Conservation (phyloP, 1,140 invertebrate species). For the Cylas formicarius region DNA sequence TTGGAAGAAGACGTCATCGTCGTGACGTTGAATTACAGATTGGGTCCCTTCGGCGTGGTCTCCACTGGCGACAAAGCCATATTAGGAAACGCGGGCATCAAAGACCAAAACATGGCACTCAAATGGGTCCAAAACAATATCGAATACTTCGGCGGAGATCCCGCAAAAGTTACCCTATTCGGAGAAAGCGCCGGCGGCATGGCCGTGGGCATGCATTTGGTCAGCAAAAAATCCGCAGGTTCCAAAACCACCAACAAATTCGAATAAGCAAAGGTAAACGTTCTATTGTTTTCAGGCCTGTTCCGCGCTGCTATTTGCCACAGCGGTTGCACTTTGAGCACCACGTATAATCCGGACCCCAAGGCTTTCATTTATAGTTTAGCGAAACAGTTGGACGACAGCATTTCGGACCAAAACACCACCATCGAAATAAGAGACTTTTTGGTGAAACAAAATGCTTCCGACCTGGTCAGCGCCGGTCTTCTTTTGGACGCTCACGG, state of each 20-base stretch:
- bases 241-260: constrained; percentile 15
- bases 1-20: constrained; percentile 54
- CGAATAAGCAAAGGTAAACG: constrained; percentile 8
- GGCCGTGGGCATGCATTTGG: too few relatives aligned
- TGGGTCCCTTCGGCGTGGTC: constrained; percentile 50
- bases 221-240: constrained; percentile 29
- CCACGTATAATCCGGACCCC: constrained; percentile 1
- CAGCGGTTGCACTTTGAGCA: constrained; percentile 12
- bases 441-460: too few relatives aligned
- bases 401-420: neutral
- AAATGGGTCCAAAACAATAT: constrained; percentile 46
- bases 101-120: constrained; percentile 44
- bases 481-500: too few relatives aligned
- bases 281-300: constrained; percentile 8
- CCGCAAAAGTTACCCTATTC: constrained; percentile 31
- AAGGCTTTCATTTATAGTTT: constrained; percentile 2
- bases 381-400: neutral
- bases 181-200: constrained; percentile 34
- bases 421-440: constrained; percentile 2
- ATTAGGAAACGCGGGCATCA: constrained; percentile 42
- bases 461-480: too few relatives aligned
- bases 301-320: constrained; percentile 14
- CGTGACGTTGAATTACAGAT: constrained; percentile 64
- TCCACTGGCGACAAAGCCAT: constrained; percentile 19
- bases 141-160: constrained; percentile 39